phyloP scores from a whole-genome alignment of 2,888 invertebrate species.

The Epinotia brunnichana region DNA sequence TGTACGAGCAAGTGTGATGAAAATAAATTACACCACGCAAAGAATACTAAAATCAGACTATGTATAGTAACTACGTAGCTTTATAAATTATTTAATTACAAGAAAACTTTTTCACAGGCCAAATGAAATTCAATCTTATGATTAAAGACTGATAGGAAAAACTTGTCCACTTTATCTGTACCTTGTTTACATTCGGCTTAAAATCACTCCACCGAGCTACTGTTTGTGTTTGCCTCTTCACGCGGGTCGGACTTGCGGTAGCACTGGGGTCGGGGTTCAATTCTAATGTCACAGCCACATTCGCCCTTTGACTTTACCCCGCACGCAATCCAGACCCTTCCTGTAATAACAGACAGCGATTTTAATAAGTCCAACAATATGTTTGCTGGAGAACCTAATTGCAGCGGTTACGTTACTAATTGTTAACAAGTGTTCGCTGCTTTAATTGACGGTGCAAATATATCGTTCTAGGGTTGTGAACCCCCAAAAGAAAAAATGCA shows the following conservation, averaged over 20 bases:
- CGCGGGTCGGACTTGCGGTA: neutral
- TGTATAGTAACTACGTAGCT: no score
- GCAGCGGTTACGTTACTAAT: constrained; percentile 29
- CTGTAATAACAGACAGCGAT: constrained; percentile 47
- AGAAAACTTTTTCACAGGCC: no score
- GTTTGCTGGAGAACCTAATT: constrained; percentile 37
- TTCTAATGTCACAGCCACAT: constrained; percentile 55
- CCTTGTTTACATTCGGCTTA: neutral
- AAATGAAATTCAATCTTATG: no score
- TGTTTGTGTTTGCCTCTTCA: constrained; percentile 7
- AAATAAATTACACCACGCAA: no score
- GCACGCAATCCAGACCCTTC: constrained; percentile 47
- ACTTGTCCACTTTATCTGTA: neutral
- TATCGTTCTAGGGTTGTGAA: no score
- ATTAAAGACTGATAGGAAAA: no score
- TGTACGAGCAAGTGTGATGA: no score
- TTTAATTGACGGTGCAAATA: neutral
- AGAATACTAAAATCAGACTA: no score
- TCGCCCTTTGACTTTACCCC: constrained; percentile 48
- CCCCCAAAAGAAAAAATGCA: no score
- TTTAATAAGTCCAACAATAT: constrained; percentile 52
- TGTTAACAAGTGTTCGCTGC: constrained; percentile 16
- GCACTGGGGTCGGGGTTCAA: constrained; percentile 47
- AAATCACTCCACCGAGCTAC: neutral
- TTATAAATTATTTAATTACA: no score